Base-by-base conservation (phyloP, 2,888 invertebrate species). In the Aspidapion aeneum region DNA sequence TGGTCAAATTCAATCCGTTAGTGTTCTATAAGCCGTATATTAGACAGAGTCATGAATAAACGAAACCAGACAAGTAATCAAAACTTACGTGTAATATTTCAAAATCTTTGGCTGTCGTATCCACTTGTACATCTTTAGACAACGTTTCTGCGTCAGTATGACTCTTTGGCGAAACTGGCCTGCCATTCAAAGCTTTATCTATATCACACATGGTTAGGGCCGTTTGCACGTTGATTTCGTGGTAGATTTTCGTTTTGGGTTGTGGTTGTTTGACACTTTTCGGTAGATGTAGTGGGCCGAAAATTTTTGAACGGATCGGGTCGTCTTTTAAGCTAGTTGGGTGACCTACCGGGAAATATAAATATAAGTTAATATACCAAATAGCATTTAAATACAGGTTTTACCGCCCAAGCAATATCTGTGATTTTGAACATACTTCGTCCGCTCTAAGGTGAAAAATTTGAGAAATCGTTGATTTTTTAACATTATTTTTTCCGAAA, bases 191-290 rank as follows among this genome's bases (percentile, higher is more conserved):
- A 2, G 88, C 89, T 18, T 87, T 86, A 68, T 90, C 90, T 20
- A 93, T 82, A 73, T 93, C 93, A 1, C 81, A 78, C 60, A 88
- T 86, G 0, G 90, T 85, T 58, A 94, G 79, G 20, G 89, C 90
- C 0, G 94, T 94, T 77, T 94, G 94, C 16, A 87, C 85, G 57
- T 86, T 84, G 48, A 85, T 90, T 79, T 94, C 94, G 70, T 93
- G 92, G 77, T 91, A 93, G 69, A 94, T 93, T 73, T 87, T 84
- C 0, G 90, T 88, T 74, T 84, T 86, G 0, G 71, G 67, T 61
- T 77, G 75, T 68, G 79, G 79, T n/a, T n/a, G n/a, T 63, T 78
- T 35, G 12, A 35, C 5, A 35, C 12, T 35, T 78, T 55, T 79
- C 70, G 82, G 84, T 68, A 66, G 68, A 69, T 60, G 73, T 62